Percentiles rank a stretch among this genome's conserved stretches.
These are phyloP conservation scores for Lasioglossum calceatum DNA, from an alignment of 2,888 invertebrate species.

Conservation along the genomic window DNA sequence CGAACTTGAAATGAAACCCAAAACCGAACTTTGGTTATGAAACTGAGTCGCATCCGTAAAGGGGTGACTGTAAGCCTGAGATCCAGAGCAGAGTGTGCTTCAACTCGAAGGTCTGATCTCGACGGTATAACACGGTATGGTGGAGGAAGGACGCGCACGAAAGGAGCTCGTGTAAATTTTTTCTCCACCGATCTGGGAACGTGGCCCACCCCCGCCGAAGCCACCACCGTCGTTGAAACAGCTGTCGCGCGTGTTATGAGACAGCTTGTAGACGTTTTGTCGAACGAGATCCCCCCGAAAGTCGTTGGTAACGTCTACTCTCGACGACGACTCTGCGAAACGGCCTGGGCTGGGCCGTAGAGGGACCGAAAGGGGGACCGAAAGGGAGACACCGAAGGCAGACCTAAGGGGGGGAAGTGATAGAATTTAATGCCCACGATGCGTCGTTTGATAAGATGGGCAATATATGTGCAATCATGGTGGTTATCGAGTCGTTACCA, in stretches of 20 bases:
- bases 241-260: constrained; percentile 10
- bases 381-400: constrained; percentile 1
- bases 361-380: constrained; percentile 32
- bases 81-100: background rate
- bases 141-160: background rate
- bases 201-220: background rate
- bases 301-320: background rate
- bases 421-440: constrained; percentile 72
- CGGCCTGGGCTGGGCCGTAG: background rate
- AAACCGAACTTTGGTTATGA: too few relatives aligned
- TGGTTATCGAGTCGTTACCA: constrained; percentile 74
- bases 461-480: constrained; percentile 72
- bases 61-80: background rate
- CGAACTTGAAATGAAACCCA: too few relatives aligned
- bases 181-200: background rate
- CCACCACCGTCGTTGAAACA: background rate
- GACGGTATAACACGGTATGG: background rate
- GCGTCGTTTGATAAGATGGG: constrained; percentile 73
- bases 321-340: constrained; percentile 19
- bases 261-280: background rate
- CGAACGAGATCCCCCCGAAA: constrained; percentile 3
- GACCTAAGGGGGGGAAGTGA: constrained; percentile 56
- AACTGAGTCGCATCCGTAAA: too few relatives aligned
- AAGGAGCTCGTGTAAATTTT: background rate
- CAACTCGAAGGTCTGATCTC: background rate